Conservation (phyloP, 2,888 invertebrate genomes). For the Leptogaster cylindrica region DNA sequence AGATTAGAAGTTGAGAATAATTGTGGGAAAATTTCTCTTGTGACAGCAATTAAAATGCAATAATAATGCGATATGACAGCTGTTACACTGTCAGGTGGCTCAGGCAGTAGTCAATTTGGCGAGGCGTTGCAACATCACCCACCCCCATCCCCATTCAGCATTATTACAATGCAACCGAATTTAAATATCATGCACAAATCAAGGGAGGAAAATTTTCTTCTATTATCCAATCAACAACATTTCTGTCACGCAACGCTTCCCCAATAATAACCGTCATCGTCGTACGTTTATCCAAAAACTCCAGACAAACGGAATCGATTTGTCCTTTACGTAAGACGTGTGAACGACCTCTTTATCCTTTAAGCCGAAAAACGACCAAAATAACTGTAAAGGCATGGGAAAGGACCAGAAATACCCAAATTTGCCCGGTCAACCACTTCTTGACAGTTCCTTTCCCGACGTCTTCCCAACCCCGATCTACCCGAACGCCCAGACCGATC, state of each 20-base stretch:
- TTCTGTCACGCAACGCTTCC: slow-evolving; percentile 19
- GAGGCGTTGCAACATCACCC: too few species aligned
- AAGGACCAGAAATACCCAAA: slow-evolving; percentile 37
- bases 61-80: too few species aligned
- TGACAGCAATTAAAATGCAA: too few species aligned
- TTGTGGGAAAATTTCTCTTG: too few species aligned
- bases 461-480: slow-evolving; percentile 18
- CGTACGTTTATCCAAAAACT: slow-evolving; percentile 25
- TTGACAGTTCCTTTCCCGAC: slow-evolving; percentile 39
- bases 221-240: slow-evolving; percentile 14
- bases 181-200: too few species aligned
- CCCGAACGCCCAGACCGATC: not conserved
- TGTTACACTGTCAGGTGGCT: too few species aligned
- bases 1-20: too few species aligned
- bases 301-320: slow-evolving; percentile 41
- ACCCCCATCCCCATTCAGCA: too few species aligned
- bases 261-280: slow-evolving; percentile 13
- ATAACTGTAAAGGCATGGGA: slow-evolving; percentile 7
- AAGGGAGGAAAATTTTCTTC: not conserved
- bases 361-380: slow-evolving; percentile 38
- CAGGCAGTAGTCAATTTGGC: too few species aligned
- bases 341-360: slow-evolving; percentile 39
- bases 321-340: slow-evolving; percentile 39
- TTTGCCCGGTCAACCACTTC: slow-evolving; percentile 42
- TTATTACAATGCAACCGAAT: too few species aligned